These are phyloP conservation scores for Latheticus oryzae DNA, from an alignment of 2,888 invertebrate genomes.

Conservation along the genomic window DNA sequence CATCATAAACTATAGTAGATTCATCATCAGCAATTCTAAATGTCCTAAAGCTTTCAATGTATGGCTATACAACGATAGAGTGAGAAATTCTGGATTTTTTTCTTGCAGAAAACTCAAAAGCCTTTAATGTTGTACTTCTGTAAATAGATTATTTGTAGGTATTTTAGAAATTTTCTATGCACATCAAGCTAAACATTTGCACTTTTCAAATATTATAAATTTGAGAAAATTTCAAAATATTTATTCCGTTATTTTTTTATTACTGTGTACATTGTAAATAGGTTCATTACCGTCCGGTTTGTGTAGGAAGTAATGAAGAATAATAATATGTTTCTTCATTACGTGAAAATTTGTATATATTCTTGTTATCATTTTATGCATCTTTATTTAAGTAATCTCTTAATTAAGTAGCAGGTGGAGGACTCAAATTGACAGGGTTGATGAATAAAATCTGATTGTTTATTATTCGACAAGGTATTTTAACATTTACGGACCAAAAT, in stretches of 20 bases:
- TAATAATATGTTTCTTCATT: neutral
- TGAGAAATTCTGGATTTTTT: conserved; percentile 17
- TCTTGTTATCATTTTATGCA: conserved; percentile 16
- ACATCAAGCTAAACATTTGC: conserved; percentile 27
- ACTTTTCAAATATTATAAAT: conserved; percentile 18
- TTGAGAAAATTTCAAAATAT: too few relatives aligned
- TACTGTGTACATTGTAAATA: conserved; percentile 40
- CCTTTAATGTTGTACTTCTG: conserved; percentile 37
- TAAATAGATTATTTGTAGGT: conserved; percentile 26
- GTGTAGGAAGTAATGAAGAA: conserved; percentile 13
- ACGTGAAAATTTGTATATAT: conserved; percentile 14
- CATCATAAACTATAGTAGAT: too few relatives aligned
- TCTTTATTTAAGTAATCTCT: neutral
- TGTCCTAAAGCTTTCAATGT: conserved; percentile 26
- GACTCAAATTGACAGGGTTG: conserved; percentile 1
- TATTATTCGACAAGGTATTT: neutral
- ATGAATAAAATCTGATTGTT: neutral
- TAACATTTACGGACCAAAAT: conserved; percentile 4
- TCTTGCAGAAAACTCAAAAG: conserved; percentile 13
- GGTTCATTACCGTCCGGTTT: conserved; percentile 41
- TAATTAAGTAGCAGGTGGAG: neutral
- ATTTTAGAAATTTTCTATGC: conserved; percentile 32
- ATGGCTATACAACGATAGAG: conserved; percentile 33
- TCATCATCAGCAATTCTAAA: conserved; percentile 16
- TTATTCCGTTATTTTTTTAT: conserved; percentile 40